Conservation (phyloP, 2,113 vertebrate genomes). For the Calidris pugnax region DNA sequence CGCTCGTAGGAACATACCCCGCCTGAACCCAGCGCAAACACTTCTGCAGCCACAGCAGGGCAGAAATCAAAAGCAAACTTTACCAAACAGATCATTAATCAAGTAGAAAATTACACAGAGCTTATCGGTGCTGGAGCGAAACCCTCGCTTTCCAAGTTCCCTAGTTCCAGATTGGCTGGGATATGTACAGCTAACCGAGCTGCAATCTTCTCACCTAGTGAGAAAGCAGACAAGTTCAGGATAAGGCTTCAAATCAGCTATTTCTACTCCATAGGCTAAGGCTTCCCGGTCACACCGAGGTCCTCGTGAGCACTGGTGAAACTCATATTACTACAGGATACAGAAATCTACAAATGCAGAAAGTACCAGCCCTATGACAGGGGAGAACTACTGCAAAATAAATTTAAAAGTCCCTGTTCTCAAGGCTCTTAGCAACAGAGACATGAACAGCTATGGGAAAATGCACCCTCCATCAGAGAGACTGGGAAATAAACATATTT, state of each 20-base stretch:
- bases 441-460: neutral
- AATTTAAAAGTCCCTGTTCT: neutral
- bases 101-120: neutral
- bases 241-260: neutral
- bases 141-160: neutral
- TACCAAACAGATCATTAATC: neutral
- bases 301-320: neutral
- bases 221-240: neutral
- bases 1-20: neutral
- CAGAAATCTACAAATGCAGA: neutral
- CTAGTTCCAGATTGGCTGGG: neutral
- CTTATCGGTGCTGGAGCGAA: neutral
- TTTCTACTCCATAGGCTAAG: neutral
- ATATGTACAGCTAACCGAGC: fast-evolving
- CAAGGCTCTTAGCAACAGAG: neutral
- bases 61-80: constrained; percentile 10
- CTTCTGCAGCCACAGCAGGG: neutral
- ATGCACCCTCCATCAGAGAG: neutral
- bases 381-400: neutral
- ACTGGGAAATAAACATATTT: neutral
- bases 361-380: neutral
- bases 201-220: neutral
- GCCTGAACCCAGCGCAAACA: neutral
- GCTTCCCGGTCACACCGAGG: fast-evolving
- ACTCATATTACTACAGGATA: neutral